Base-by-base conservation (phyloP, 2,797 vertebrate species). In the Mormyrops attenuatus region DNA sequence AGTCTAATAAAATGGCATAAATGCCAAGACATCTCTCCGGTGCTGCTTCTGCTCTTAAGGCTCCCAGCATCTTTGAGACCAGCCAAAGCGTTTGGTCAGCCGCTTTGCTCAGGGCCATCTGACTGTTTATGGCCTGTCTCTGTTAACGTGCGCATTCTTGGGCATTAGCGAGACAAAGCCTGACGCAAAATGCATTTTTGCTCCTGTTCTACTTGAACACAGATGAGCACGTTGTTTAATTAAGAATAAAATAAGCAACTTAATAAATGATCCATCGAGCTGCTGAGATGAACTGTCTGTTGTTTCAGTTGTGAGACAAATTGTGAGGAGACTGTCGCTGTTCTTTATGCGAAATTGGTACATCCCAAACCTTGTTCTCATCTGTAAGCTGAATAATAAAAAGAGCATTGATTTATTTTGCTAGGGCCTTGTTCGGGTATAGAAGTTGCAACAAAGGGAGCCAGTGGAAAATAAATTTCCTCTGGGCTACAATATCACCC, bases 391-490 rank as follows among this genome's bases (percentile, higher is more conserved):
- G 50, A 53, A 41, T 82, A 84, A 57, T 41, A 55, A 82, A 80
- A 41, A 57, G 50, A 69, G 5, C 66, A 50, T 60, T 50, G 44
- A 77, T 41, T 55, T 53, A 13, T 89, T 82, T 41, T 55, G 11
- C 30, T 44, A 41, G 66, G 17, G 17, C 22, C 30, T 52, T 84
- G 20, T 41, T 55, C 34, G 26, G 88, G 69, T 82, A 77, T 41
- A 47, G 88, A 82, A 15, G 50, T 6, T 3, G 17, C 30, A 41
- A 41, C 63, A 77, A 80, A 52, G 47, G 17, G 66, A 80, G 8
- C 30, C 9, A 22, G 47, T 57, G 49, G 50, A 89, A 82, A 89
- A 82, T 89, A 77, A 84, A 41, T 89, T 89, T 84, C 73, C 88
- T 89, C 77, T 34, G 80, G 69, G 52, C 69, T 55, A 57, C 73